phyloP scores from a whole-genome alignment of 2,113 vertebrate genomes.

The Tauraco erythrolophus region DNA sequence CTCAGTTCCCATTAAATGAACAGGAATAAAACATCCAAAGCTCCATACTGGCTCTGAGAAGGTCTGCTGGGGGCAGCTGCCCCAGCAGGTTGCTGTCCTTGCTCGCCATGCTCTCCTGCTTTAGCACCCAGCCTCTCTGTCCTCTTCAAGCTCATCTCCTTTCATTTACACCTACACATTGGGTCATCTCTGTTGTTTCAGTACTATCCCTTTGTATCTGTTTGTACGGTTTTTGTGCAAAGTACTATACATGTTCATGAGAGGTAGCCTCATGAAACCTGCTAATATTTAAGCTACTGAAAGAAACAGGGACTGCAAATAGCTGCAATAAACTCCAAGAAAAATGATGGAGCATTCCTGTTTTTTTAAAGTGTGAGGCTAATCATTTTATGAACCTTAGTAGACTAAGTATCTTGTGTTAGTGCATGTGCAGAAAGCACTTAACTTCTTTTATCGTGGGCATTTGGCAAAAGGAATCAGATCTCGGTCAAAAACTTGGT shows the following conservation, averaged over 20 bases:
- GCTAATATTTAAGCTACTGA: not conserved
- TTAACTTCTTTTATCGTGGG: not conserved
- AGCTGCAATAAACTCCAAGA: not conserved
- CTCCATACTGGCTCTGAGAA: not conserved
- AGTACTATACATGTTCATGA: not conserved
- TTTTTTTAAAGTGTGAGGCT: not conserved
- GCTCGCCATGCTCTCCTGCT: not conserved
- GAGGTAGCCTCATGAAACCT: too few relatives aligned
- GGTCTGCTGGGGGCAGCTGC: not conserved
- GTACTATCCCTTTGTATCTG: not conserved
- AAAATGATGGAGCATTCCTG: not conserved
- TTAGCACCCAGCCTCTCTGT: not conserved
- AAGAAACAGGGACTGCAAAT: not conserved
- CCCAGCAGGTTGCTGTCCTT: not conserved
- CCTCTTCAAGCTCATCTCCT: not conserved
- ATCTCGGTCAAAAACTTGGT: not conserved
- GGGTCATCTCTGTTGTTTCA: not conserved
- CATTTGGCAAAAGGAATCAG: not conserved
- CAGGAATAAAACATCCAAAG: not conserved
- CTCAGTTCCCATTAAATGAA: not conserved
- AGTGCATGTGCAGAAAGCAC: not conserved
- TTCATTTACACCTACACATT: rapidly evolving
- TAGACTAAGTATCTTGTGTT: not conserved
- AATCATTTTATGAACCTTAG: not conserved
- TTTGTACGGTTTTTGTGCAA: not conserved